A percentile compares a stretch with the other conserved stretches of the same genome.
These are phyloP conservation scores for Myioborus miniatus DNA, from an alignment of 2,797 vertebrate species.

Conservation along the genomic window DNA sequence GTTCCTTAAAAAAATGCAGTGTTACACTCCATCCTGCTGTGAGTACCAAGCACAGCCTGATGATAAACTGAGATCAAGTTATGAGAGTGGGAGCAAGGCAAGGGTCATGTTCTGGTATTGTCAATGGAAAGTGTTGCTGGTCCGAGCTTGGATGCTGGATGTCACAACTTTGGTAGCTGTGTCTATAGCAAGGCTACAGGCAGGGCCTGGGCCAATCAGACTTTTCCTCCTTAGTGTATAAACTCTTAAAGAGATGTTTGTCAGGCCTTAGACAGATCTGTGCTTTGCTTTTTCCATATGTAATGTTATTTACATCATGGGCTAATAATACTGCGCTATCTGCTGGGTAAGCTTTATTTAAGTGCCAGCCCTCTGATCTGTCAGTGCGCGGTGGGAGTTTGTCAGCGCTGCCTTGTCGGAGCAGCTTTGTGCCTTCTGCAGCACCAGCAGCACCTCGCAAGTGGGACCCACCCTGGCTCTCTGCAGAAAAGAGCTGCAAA, in stretches of 20 bases:
- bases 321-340: neutral
- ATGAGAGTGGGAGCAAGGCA: neutral
- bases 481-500: neutral
- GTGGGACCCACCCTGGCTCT: neutral
- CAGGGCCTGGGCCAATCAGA: neutral
- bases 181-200: neutral
- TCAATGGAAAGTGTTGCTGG: neutral
- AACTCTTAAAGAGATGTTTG: neutral
- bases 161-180: neutral
- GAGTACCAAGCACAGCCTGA: neutral
- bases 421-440: neutral
- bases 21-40: neutral
- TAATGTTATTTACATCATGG: neutral
- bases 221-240: neutral
- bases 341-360: neutral
- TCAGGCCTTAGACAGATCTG: neutral
- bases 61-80: neutral
- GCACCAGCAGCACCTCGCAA: neutral
- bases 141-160: neutral
- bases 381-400: neutral
- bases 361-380: rapidly evolving
- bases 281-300: neutral
- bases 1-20: neutral
- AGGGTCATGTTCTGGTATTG: neutral
- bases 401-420: rapidly evolving